Evolutionary conservation across 2,888 invertebrate species (phyloP).

Genomic region (Patella ulyssiponensis): DNA sequence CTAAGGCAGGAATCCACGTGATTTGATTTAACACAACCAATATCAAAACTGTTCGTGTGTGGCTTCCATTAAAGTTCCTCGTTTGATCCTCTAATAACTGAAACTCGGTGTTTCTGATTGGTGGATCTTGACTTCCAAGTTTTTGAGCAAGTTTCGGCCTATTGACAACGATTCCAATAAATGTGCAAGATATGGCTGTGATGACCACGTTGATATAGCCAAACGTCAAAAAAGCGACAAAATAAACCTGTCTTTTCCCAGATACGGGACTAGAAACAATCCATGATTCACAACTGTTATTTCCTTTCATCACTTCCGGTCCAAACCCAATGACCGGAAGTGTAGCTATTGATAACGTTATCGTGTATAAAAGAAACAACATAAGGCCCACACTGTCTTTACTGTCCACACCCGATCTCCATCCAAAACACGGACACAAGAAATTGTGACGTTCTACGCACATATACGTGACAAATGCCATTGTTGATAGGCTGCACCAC

Average conservation of each 20-base stretch:
- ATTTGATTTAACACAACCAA: conserved; percentile 45
- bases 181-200: conserved; percentile 32
- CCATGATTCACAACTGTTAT: conserved; percentile 51
- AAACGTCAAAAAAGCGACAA: conserved; percentile 46
- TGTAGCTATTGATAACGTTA: conserved; percentile 46
- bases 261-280: conserved; percentile 43
- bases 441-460: conserved; percentile 47
- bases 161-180: conserved; percentile 34
- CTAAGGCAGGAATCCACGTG: conserved; percentile 52
- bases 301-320: conserved; percentile 42
- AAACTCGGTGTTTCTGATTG: conserved; percentile 18
- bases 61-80: conserved; percentile 27
- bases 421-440: conserved; percentile 27
- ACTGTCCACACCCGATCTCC: background rate
- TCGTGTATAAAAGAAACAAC: conserved; percentile 41
- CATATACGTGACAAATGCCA: conserved; percentile 53
- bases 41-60: conserved; percentile 42
- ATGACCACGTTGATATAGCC: conserved; percentile 49
- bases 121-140: conserved; percentile 15
- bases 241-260: conserved; percentile 44
- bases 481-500: conserved; percentile 52
- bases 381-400: conserved; percentile 40
- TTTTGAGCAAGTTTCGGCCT: conserved; percentile 31
- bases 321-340: conserved; percentile 57
- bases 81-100: conserved; percentile 28